phyloP scores from a whole-genome alignment of 2,888 invertebrate genomes.

The Antheraea yamamai region DNA sequence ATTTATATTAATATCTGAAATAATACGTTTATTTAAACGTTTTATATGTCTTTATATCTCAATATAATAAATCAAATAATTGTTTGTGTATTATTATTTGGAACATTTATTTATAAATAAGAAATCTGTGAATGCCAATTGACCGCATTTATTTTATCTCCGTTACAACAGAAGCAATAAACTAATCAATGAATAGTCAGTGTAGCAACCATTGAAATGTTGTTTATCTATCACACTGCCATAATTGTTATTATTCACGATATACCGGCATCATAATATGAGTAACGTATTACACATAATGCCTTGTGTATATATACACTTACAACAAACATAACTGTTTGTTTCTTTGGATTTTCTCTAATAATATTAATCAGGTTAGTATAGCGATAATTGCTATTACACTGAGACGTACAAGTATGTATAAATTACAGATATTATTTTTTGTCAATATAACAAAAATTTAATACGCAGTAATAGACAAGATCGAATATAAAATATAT shows the following conservation, averaged over 20 bases:
- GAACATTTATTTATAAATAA: neutral
- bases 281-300: constrained; percentile 13
- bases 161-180: constrained; percentile 31
- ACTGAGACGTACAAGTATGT: neutral
- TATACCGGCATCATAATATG: constrained; percentile 18
- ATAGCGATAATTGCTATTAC: neutral
- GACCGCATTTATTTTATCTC: constrained; percentile 14
- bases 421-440: too few relatives aligned
- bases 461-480: neutral
- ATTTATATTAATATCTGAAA: neutral
- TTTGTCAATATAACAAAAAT: too few relatives aligned
- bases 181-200: constrained; percentile 42
- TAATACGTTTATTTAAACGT: neutral
- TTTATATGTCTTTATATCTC: neutral
- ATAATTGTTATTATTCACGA: constrained; percentile 22
- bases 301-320: neutral
- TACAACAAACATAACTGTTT: neutral
- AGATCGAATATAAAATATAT: neutral
- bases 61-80: neutral
- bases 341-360: neutral
- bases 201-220: constrained; percentile 30
- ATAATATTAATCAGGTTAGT: too few relatives aligned
- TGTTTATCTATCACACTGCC: constrained; percentile 22
- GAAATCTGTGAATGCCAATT: neutral
- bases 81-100: neutral